Conservation (phyloP, 2,113 vertebrate species). For the Pygoscelis adeliae region DNA sequence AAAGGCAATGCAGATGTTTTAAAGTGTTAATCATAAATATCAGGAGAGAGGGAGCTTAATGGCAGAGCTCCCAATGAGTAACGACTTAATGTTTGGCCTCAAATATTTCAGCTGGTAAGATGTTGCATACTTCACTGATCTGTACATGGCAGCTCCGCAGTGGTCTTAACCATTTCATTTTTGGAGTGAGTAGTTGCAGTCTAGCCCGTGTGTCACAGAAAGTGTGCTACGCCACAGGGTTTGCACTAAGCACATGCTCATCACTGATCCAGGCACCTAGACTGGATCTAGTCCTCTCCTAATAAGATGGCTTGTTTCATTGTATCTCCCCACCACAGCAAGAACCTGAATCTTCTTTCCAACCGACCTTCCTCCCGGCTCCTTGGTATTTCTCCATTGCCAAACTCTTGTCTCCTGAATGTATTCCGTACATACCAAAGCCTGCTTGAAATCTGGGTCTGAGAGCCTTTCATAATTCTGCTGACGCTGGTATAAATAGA, state of each 20-base stretch:
- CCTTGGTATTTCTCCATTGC: neutral
- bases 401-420: neutral
- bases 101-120: slow-evolving; percentile 31
- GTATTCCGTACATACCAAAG: neutral
- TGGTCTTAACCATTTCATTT: neutral
- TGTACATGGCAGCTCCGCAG: neutral
- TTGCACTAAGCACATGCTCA: neutral
- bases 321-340: neutral
- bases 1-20: slow-evolving; percentile 28
- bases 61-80: slow-evolving; percentile 20
- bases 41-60: neutral
- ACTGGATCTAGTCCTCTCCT: neutral
- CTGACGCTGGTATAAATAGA: neutral
- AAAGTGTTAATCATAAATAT: slow-evolving; percentile 48
- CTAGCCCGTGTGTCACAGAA: neutral
- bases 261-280: neutral
- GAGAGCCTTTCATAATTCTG: neutral
- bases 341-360: neutral
- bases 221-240: neutral
- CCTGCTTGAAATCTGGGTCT: neutral
- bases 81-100: neutral
- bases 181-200: neutral
- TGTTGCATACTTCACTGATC: neutral
- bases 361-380: neutral
- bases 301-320: neutral